Conservation (phyloP, 2,888 invertebrate genomes). For the Pteria penguin region DNA sequence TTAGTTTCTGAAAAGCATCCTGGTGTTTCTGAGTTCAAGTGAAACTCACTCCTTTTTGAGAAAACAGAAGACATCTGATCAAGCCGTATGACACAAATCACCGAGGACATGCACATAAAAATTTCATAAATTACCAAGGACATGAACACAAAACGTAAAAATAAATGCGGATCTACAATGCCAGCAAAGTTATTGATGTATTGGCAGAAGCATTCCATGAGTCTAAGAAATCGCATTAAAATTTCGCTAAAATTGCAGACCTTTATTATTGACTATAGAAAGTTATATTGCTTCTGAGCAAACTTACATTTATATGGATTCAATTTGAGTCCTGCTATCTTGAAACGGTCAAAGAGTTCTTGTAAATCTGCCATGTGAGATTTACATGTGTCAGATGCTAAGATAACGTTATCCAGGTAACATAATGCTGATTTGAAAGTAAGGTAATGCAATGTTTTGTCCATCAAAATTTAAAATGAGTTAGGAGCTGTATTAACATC, state of each 20-base stretch:
- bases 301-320: conserved; percentile 39
- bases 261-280: conserved; percentile 38
- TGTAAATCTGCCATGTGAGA: conserved; percentile 36
- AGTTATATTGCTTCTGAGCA: conserved; percentile 27
- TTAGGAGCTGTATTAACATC: conserved; percentile 39
- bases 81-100: no score
- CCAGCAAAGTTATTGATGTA: conserved; percentile 44
- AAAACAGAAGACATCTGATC: no score
- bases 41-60: conserved; percentile 32
- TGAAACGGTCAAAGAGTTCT: conserved; percentile 38
- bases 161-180: conserved; percentile 34
- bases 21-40: conserved; percentile 33
- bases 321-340: conserved; percentile 41
- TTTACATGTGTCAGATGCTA: conserved; percentile 43
- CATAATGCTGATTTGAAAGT: conserved; percentile 44
- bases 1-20: conserved; percentile 36
- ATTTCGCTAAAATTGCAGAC: conserved; percentile 34
- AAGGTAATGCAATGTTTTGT: conserved; percentile 42
- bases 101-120: no score
- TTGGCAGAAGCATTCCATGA: conserved; percentile 52
- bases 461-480: conserved; percentile 48
- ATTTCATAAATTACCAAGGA: no score
- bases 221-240: conserved; percentile 37
- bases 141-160: no score
- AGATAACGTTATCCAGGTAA: conserved; percentile 47